Percentiles rank a stretch among this genome's conserved stretches.
These are phyloP conservation scores for Criorhina ranunculi DNA, from an alignment of 2,888 invertebrate genomes.

Conservation along the genomic window DNA sequence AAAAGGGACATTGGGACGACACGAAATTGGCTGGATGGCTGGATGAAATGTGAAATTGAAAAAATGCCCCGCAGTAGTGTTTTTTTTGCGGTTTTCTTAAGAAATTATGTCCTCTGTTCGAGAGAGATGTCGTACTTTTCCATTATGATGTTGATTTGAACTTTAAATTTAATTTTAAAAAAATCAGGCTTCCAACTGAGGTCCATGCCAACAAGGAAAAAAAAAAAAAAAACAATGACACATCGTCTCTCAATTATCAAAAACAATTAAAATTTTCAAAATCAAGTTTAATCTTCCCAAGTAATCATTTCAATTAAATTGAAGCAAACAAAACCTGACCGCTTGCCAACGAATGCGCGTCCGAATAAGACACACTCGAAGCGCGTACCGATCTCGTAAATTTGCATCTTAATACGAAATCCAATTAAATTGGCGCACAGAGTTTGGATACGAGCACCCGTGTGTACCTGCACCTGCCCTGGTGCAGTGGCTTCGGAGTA, in stretches of 20 bases:
- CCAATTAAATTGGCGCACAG: slow-evolving; percentile 68
- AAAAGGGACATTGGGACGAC: slow-evolving; percentile 49
- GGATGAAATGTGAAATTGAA: slow-evolving; percentile 44
- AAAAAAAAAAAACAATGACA: too few relatives aligned
- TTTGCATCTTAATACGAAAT: slow-evolving; percentile 76
- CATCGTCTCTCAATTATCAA: slow-evolving; percentile 70
- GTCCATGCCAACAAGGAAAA: slow-evolving; percentile 56
- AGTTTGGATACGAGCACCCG: slow-evolving; percentile 12
- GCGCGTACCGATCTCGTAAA: slow-evolving; percentile 66
- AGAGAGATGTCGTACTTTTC: slow-evolving; percentile 36
- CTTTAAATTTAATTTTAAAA: slow-evolving; percentile 59
- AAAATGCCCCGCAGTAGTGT: slow-evolving; percentile 70
- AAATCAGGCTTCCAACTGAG: background rate
- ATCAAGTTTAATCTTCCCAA: slow-evolving; percentile 73
- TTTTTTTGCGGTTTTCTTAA: slow-evolving; percentile 60
- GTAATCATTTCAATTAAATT: slow-evolving; percentile 70
- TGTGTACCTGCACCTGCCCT: slow-evolving; percentile 68
- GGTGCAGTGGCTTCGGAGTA: slow-evolving; percentile 37
- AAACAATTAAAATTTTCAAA: slow-evolving; percentile 76
- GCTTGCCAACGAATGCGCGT: slow-evolving; percentile 54
- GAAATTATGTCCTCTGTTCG: slow-evolving; percentile 16
- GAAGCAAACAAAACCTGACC: slow-evolving; percentile 44
- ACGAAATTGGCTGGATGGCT: slow-evolving; percentile 52
- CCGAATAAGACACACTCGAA: background rate
- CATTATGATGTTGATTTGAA: slow-evolving; percentile 55